Base-by-base conservation (phyloP, 2,797 vertebrate genomes). In the Ispidina lecontei region DNA sequence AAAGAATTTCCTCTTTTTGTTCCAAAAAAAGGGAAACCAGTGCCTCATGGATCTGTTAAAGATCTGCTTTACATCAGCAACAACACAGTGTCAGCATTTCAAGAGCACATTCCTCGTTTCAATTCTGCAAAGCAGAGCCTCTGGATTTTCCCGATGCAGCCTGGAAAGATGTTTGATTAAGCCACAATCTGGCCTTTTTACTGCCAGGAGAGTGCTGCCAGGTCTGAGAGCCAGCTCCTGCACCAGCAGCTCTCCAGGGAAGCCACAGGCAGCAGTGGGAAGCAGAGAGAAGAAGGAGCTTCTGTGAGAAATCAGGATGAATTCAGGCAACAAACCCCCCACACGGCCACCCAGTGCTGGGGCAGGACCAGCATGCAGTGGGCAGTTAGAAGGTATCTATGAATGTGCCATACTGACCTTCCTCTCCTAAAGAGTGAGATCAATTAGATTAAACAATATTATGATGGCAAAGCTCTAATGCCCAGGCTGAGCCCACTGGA, bases 1-100 rank as follows among this genome's bases (percentile, higher is more conserved):
- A 68, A 83, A 39, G 89, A 62, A 95, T 92, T 95, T 96, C 93
- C 92, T 89, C 78, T 93, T 90, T 90, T 77, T 80, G 78, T 70
- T 89, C 75, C 89, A 85, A 83, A 46, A 83, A 94, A 89, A 71
- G 70, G 78, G 84, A 95, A 96, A 93, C 35, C 37, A 33, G 35
- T 22, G 39, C 87, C 73, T 84, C 73, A 43, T 47, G 71, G 43
- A 83, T 46, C 71, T 17, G 39, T 43, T 64, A 59, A 82, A 90
- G 78, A 72, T 67, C 83, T 81, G 69, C 86, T 87, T 26, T 39
- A 89, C 33, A 2, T 15, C 4, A 1, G n/a, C 21, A 86, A 46
- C 59, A 75, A 19, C 49, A 70, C 68, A 3, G 6, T 10, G 37
- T 95, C 94, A 95, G 92, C 89, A 47, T 65, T 87, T 95, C 69